Conservation (phyloP, 2,888 invertebrate genomes). For the Embidobia sp. region DNA sequence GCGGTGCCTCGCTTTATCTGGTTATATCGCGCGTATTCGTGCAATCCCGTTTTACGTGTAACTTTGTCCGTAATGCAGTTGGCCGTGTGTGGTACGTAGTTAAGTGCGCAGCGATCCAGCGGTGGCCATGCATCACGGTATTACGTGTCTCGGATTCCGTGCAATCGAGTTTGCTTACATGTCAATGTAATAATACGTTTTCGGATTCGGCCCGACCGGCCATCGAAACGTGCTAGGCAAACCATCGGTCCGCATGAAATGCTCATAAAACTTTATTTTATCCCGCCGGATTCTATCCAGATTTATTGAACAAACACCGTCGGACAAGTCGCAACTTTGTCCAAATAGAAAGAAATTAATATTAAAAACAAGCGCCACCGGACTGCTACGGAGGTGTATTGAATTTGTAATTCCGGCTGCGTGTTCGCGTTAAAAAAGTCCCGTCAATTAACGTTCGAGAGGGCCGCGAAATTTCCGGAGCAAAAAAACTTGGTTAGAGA, state of each 20-base stretch:
- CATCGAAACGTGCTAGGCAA: slow-evolving; percentile 66
- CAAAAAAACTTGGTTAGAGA: no score
- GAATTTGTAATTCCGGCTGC: no score
- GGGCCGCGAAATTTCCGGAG: no score
- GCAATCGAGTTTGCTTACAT: slow-evolving; percentile 72
- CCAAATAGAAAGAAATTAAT: slow-evolving; percentile 1
- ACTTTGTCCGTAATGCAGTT: slow-evolving; percentile 49
- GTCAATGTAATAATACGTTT: slow-evolving; percentile 73
- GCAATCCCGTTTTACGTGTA: slow-evolving; percentile 55
- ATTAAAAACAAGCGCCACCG: no score
- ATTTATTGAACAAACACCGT: slow-evolving; percentile 72
- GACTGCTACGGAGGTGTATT: no score
- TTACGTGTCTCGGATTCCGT: slow-evolving; percentile 71
- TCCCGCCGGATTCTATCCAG: slow-evolving; percentile 72
- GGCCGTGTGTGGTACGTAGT: slow-evolving; percentile 33
- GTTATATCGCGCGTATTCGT: slow-evolving; percentile 56
- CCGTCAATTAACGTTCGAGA: no score
- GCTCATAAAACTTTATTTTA: slow-evolving; percentile 76
- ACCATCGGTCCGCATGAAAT: slow-evolving; percentile 73
- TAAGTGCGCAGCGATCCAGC: slow-evolving; percentile 41
- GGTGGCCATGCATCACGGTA: slow-evolving; percentile 68
- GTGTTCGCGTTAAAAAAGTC: no score
- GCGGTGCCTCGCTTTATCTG: slow-evolving; percentile 44
- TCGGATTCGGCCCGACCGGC: slow-evolving; percentile 66
- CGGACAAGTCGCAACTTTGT: slow-evolving; percentile 18